A percentile compares a stretch with the other conserved stretches of the same genome.
These are phyloP conservation scores for Rhodophaea formosa DNA, from an alignment of 2,888 invertebrate species.

Conservation along the genomic window DNA sequence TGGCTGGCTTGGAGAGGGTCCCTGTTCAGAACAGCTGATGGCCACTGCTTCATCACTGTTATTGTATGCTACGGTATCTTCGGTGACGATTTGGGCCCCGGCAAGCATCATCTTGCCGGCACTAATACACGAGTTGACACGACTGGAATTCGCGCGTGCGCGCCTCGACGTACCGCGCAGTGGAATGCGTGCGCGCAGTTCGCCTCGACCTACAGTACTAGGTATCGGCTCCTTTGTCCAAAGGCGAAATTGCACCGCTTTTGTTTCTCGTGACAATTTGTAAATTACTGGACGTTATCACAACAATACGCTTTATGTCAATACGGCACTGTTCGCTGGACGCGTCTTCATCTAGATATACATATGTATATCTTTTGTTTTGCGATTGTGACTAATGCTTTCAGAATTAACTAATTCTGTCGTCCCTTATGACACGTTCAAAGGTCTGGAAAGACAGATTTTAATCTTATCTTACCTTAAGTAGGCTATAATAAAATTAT, in stretches of 20 bases:
- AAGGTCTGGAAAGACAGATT: not conserved
- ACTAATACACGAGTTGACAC: constrained; percentile 26
- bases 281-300: constrained; percentile 39
- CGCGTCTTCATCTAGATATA: too few relatives aligned
- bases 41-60: constrained; percentile 26
- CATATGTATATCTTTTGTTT: constrained; percentile 1
- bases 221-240: constrained; percentile 51
- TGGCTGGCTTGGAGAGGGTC: constrained; percentile 23
- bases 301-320: constrained; percentile 26
- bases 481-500: too few relatives aligned
- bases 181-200: constrained; percentile 57
- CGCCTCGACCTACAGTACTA: constrained; percentile 33
- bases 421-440: not conserved
- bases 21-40: constrained; percentile 21
- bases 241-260: constrained; percentile 45
- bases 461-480: too few relatives aligned
- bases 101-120: constrained; percentile 65
- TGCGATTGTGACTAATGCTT: not conserved
- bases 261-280: constrained; percentile 50
- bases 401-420: not conserved
- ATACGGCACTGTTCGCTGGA: not conserved
- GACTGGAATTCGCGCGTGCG: constrained; percentile 55
- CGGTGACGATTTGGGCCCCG: constrained; percentile 68
- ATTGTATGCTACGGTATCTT: constrained; percentile 55
- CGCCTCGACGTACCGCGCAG: constrained; percentile 44